Base-by-base conservation (phyloP, 2,797 vertebrate species). In the Phalloptychus januarius region DNA sequence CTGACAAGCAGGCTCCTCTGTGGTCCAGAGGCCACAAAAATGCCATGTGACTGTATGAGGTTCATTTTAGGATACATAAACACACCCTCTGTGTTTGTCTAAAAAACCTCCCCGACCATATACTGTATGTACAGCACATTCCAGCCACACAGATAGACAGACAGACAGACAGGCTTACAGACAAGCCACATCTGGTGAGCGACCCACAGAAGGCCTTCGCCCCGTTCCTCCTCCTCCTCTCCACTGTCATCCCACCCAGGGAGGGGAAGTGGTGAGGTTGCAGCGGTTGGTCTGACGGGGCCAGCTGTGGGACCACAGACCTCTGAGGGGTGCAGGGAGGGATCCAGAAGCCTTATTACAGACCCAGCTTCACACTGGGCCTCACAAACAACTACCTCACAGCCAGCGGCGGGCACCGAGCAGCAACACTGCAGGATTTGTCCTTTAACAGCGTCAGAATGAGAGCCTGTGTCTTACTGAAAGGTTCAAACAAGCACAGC, bases 231-330 rank as follows among this genome's bases (percentile, higher is more conserved):
- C 85, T 79, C 82, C 88, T 86, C 82, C 87, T 86, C 79, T 88
- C 85, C 65, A 80, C 91, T 90, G 88, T 90, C 91, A 95, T 95
- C 94, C 95, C 94, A 96, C 94, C 94, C 95, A 96, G 93, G 77
- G 92, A 94, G 93, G 93, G 94, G 95, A 95, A 95, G 94, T 95
- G 91, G 92, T 94, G 94, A 95, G 94, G 95, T 95, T 90, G 89
- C 91, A 92, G 93, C 83, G 91, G 91, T 90, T 91, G 88, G 94
- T 92, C 94, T 94, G 92, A 89, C 79, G 75, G 89, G 89, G 92
- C 93, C 93, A 93, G 92, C 93, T 94, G 93, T 93, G 90, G 87
- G 89, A 95, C 95, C 95, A 90, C 95, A 95, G 89, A 91, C 93
- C 90, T 94, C 90, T 90, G 91, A 92, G 86, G 87, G 89, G 84